Evolutionary conservation across 2,888 invertebrate species (phyloP).

Genomic region (Platycnemis pennipes): DNA sequence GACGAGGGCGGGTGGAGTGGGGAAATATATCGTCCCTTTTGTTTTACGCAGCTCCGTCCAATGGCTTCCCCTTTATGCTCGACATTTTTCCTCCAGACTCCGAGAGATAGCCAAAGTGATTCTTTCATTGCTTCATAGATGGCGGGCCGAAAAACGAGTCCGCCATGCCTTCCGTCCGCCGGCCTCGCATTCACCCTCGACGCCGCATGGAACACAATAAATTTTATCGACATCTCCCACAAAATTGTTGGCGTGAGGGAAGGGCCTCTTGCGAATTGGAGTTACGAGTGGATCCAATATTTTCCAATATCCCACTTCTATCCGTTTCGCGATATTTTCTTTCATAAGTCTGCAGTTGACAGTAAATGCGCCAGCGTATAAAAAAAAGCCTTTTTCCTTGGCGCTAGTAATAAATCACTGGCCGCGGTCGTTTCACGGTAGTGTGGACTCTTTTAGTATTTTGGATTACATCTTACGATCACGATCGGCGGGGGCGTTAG

Average conservation of each 20-base stretch:
- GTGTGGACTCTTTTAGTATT: background rate
- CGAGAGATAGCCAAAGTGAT: constrained; percentile 3
- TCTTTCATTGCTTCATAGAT: constrained; percentile 8
- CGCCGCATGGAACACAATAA: constrained; percentile 1
- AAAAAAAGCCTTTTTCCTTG: background rate
- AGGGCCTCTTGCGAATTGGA: background rate
- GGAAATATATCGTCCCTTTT: background rate
- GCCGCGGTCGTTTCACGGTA: background rate
- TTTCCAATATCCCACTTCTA: background rate
- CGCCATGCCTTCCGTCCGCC: background rate
- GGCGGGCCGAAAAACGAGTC: background rate
- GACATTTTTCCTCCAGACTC: constrained; percentile 25
- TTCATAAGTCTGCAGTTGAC: background rate
- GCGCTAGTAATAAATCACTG: background rate
- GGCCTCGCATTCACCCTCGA: background rate
- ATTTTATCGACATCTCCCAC: background rate
- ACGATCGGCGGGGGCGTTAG: background rate
- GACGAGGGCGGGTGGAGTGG: background rate
- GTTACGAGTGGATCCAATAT: constrained; percentile 19
- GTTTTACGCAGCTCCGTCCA: background rate
- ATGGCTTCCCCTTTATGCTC: constrained; percentile 2
- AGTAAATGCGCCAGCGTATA: background rate
- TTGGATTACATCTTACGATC: background rate
- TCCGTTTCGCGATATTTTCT: constrained; percentile 1
- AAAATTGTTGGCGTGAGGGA: background rate